Evolutionary conservation across 2,888 invertebrate genomes (phyloP).

Genomic region (Limenitis camilla): DNA sequence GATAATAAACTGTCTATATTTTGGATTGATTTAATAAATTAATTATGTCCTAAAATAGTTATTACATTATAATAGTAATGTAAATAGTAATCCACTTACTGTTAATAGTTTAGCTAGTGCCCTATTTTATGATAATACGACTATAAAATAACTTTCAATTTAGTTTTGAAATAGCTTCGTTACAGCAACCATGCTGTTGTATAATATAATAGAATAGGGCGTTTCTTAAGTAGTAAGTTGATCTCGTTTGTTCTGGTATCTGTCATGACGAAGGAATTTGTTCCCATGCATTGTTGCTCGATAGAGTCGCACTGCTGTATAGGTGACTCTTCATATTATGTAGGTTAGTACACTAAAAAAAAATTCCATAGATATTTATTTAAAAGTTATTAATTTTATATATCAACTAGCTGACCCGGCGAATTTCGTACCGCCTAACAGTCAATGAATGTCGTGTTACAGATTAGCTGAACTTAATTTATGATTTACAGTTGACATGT

Average conservation of each 20-base stretch:
- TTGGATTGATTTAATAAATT: too few relatives aligned
- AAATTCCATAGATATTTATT: not conserved
- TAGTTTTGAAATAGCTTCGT: not conserved
- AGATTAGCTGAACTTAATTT: too few relatives aligned
- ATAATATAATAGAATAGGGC: conserved; percentile 31
- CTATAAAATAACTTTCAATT: not conserved
- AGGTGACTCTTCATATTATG: not conserved
- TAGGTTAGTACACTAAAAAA: not conserved
- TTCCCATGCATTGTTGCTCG: conserved; percentile 49
- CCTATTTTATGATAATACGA: not conserved
- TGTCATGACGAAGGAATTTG: conserved; percentile 54
- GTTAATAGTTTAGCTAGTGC: too few relatives aligned
- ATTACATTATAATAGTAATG: too few relatives aligned
- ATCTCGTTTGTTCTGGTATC: conserved; percentile 45
- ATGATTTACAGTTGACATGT: too few relatives aligned
- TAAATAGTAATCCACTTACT: too few relatives aligned
- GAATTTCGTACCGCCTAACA: too few relatives aligned
- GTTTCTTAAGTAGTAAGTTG: conserved; percentile 40
- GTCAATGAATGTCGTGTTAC: too few relatives aligned
- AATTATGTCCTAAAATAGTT: too few relatives aligned
- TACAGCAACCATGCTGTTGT: not conserved
- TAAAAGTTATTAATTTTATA: not conserved
- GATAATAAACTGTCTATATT: too few relatives aligned
- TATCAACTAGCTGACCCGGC: too few relatives aligned
- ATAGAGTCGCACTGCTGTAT: conserved; percentile 48